Evolutionary conservation across 2,113 vertebrate species (phyloP), one percentile per base, ranked within the genome.

Genomic region (Lota lota): DNA sequence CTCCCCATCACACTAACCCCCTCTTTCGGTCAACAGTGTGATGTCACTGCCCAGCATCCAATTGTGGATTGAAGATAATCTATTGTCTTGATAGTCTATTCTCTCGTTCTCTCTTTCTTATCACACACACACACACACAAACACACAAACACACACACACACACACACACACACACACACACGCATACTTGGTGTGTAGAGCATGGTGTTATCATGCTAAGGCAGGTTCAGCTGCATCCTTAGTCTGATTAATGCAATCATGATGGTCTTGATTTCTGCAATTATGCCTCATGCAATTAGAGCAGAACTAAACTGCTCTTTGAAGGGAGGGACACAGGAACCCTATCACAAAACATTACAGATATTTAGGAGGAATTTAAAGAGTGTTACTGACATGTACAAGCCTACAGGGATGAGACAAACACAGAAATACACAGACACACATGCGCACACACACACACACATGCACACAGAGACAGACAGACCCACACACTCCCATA

Each of bases 271-370:
- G 76, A 68, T 75, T 79, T 67, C 70, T 76, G 70, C 74, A 63
- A 84, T 81, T 80, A 72, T 22, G 77, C 75, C 66, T 71, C 70
- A 56, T 73, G 73, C 83, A 85, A 85, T 85, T 78, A 87, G 80
- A 90, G 62, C 67, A 36, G 61, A 22, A 68, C 75, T 84, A 17
- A 85, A 80, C 75, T 57, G 65, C 36, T 73, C 84, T 91, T 88
- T 92, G 85, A 89, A 88, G 88, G 85, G 72, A 73, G 84, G 89
- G 83, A 78, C 87, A 84, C 65, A 79, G 83, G 36, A 79, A 88
- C 77, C 82, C 85, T 80, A 83, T 89, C 78, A 69, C 68, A 70
- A 82, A 62, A 80, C 85, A 83, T 88, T 87, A 84, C 68, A 80
- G 79, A 80, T 63, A 83, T 82, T 80, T 68, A 88, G 76, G 73